phyloP scores from a whole-genome alignment of 1,140 invertebrate genomes.

The Panagrolaimus sp. region DNA sequence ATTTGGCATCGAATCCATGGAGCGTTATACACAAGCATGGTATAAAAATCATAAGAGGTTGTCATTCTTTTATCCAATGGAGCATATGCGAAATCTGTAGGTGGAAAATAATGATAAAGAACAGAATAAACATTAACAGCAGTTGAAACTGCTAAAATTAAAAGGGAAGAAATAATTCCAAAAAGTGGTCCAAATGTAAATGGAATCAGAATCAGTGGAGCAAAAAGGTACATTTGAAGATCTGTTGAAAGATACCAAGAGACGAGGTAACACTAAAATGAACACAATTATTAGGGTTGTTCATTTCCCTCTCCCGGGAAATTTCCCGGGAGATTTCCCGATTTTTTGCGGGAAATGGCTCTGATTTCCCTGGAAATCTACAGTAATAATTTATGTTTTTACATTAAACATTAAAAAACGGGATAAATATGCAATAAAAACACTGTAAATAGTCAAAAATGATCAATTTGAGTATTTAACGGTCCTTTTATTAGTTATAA shows the following conservation, averaged over 20 bases:
- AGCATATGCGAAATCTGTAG: constrained; percentile 28
- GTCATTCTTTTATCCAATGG: constrained; percentile 25
- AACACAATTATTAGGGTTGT: too few species aligned
- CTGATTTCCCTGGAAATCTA: too few species aligned
- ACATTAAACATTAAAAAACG: too few species aligned
- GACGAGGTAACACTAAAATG: constrained; percentile 36
- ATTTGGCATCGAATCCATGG: constrained; percentile 39
- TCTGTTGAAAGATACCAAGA: constrained; percentile 40
- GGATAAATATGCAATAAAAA: too few species aligned
- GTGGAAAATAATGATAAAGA: constrained; percentile 30
- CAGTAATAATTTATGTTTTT: too few species aligned
- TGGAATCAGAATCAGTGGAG: constrained; percentile 34
- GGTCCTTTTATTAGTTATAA: too few species aligned
- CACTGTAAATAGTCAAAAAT: too few species aligned
- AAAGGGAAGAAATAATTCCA: constrained; percentile 9
- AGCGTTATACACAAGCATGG: constrained; percentile 25
- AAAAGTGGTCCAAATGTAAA: constrained; percentile 26
- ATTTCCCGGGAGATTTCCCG: too few species aligned
- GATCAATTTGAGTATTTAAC: too few species aligned
- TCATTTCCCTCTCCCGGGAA: too few species aligned
- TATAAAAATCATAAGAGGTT: constrained; percentile 1
- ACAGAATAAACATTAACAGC: constrained; percentile 32
- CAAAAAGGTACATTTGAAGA: constrained; percentile 43
- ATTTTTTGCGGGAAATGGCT: too few species aligned
- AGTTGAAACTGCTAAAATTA: constrained; percentile 24